These are phyloP conservation scores for Chascanopsetta lugubris DNA, from an alignment of 2,113 vertebrate genomes.

Conservation along the genomic window DNA sequence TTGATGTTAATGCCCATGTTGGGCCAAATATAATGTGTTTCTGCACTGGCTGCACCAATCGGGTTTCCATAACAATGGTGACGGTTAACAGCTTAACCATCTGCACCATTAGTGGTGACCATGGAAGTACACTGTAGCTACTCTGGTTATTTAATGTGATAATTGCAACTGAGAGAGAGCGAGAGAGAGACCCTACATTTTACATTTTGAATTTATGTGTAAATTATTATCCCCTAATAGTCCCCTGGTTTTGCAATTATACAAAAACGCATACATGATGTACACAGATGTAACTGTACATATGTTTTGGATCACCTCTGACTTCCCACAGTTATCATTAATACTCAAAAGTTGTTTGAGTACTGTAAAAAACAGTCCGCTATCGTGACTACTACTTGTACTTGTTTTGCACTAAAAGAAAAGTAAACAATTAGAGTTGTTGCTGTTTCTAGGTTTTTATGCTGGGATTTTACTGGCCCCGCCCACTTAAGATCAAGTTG, in stretches of 20 bases:
- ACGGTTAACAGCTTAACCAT: not conserved
- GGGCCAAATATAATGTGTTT: slow-evolving; percentile 16
- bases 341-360: too few relatives aligned
- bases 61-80: slow-evolving; percentile 20
- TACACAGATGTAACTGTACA: not conserved
- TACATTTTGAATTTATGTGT: not conserved
- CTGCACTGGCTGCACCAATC: slow-evolving; percentile 13
- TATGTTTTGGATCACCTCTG: too few relatives aligned
- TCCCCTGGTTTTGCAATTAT: not conserved
- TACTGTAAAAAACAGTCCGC: too few relatives aligned
- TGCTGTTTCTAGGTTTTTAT: too few relatives aligned
- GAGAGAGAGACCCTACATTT: not conserved
- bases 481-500: too few relatives aligned
- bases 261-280: not conserved
- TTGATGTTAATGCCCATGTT: slow-evolving; percentile 13
- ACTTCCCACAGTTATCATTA: too few relatives aligned
- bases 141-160: not conserved
- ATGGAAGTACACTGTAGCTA: not conserved
- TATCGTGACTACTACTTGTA: too few relatives aligned
- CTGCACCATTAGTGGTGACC: not conserved
- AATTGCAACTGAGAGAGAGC: not conserved
- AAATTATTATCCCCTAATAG: not conserved
- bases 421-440: too few relatives aligned
- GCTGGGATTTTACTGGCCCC: too few relatives aligned
- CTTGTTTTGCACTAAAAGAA: too few relatives aligned